Evolutionary conservation across 1,140 invertebrate genomes (phyloP).

Genomic region (Elymnias hypermnestra): DNA sequence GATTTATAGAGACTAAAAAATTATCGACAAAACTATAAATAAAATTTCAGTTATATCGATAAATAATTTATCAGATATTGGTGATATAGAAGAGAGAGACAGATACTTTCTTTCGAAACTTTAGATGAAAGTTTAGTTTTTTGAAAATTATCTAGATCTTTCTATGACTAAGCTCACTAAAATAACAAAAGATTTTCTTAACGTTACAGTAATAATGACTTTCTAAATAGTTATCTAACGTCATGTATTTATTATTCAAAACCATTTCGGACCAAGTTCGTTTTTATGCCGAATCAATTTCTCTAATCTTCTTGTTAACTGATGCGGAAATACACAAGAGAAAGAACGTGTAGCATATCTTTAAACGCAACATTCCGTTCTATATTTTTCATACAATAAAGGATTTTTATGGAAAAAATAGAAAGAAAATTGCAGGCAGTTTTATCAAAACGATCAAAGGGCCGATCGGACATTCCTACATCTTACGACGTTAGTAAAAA

Average conservation of each 20-base stretch:
- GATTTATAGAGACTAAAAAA: no score
- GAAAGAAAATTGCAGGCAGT: slow-evolving; percentile 59
- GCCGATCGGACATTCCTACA: slow-evolving; percentile 66
- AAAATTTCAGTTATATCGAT: no score
- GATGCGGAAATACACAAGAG: slow-evolving; percentile 8
- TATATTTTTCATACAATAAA: slow-evolving; percentile 41
- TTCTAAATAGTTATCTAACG: not conserved
- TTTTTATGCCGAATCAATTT: slow-evolving; percentile 11
- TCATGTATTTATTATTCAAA: not conserved
- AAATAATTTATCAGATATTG: no score
- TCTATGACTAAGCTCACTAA: no score
- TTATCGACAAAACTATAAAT: no score
- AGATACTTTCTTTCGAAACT: no score
- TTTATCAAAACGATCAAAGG: slow-evolving; percentile 74
- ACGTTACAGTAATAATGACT: not conserved
- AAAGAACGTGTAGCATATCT: slow-evolving; percentile 13
- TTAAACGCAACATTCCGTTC: slow-evolving; percentile 38
- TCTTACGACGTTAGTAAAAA: slow-evolving; percentile 75
- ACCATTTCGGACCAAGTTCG: not conserved
- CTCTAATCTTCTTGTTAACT: slow-evolving; percentile 14
- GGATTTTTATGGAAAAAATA: slow-evolving; percentile 50
- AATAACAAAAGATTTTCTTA: no score
- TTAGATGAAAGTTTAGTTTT: no score
- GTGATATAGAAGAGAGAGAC: no score
- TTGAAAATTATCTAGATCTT: no score